phyloP scores from a whole-genome alignment of 1,140 invertebrate species.

The Eufriesea mexicana region DNA sequence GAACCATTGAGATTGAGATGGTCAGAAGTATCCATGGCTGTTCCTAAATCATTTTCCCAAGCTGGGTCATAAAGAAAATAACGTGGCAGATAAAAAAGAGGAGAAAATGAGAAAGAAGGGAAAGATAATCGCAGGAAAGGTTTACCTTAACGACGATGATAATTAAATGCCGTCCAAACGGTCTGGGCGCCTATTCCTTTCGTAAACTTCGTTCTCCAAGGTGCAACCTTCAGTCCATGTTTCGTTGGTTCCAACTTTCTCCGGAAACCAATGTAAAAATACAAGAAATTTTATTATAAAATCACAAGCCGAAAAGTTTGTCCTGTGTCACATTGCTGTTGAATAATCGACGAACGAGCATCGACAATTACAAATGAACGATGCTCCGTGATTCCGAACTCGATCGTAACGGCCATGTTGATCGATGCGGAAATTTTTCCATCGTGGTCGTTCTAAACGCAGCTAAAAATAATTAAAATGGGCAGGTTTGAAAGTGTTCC shows the following conservation, averaged over 20 bases:
- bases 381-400: background rate
- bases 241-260: background rate
- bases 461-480: background rate
- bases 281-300: constrained; percentile 52
- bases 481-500: no score
- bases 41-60: no score
- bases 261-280: background rate
- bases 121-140: no score
- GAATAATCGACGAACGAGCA: background rate
- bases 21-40: no score
- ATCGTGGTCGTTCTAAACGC: background rate
- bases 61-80: no score
- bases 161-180: background rate
- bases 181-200: background rate
- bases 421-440: background rate
- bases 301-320: constrained; percentile 6
- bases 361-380: constrained; percentile 53
- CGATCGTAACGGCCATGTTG: background rate
- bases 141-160: constrained; percentile 26
- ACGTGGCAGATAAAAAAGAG: no score
- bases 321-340: constrained; percentile 32
- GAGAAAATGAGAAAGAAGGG: background rate
- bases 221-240: constrained; percentile 6
- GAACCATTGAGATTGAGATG: no score
- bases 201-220: constrained; percentile 11